Percentiles rank a stretch among this genome's conserved stretches.
Conservation (phyloP, 1,140 invertebrate species). For the Cylas formicarius region DNA sequence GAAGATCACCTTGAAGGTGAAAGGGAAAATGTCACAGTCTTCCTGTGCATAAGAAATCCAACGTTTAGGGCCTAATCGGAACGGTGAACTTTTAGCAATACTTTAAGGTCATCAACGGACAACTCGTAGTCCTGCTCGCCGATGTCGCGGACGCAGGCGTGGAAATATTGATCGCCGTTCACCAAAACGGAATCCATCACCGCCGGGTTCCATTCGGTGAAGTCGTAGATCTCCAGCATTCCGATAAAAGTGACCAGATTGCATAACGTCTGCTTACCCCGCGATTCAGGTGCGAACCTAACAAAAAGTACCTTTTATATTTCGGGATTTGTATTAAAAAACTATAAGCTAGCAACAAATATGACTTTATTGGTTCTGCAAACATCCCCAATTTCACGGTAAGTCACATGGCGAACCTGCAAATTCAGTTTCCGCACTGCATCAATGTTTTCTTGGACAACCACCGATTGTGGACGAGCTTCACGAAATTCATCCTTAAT, state of each 20-base stretch:
- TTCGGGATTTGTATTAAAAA: background rate
- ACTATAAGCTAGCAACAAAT: no score
- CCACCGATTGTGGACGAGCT: no score
- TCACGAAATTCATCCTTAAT: no score
- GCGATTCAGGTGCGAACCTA: constrained; percentile 32
- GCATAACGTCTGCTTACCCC: constrained; percentile 41
- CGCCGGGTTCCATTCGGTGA: constrained; percentile 52
- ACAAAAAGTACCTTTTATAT: constrained; percentile 1
- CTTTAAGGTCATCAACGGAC: constrained; percentile 45
- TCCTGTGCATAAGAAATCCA: no score
- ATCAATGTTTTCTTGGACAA: no score
- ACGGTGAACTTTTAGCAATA: background rate
- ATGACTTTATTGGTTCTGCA: no score
- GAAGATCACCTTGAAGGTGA: constrained; percentile 48
- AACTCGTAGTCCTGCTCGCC: constrained; percentile 47
- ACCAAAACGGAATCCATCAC: constrained; percentile 53
- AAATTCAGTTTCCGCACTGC: no score
- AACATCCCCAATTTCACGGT: no score
- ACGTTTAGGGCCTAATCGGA: background rate
- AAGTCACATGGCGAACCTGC: no score
- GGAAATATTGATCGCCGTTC: constrained; percentile 48
- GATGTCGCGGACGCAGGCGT: constrained; percentile 44
- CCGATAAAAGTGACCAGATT: constrained; percentile 49
- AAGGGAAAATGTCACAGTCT: constrained; percentile 46
- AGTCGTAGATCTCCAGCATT: constrained; percentile 48